Conservation (phyloP, 1,140 invertebrate species). For the Caerostris darwini region DNA sequence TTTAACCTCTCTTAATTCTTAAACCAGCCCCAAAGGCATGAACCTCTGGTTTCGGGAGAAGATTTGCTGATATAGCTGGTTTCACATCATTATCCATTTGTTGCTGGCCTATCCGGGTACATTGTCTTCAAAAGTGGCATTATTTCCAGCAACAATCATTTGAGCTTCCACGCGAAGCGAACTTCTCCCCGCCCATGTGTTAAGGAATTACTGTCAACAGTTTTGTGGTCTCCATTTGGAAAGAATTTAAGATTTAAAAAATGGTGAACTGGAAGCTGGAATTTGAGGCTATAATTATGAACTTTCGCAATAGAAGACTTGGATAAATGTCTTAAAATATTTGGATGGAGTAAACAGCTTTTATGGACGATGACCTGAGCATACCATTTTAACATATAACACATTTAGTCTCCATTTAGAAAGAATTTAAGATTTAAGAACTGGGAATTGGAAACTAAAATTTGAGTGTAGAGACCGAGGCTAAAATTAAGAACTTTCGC, state of each 20-base stretch:
- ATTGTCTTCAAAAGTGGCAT: neutral
- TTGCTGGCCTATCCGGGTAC: slow-evolving; percentile 14
- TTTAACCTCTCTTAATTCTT: neutral
- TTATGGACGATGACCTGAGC: no score
- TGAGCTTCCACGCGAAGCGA: neutral
- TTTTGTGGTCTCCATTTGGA: neutral
- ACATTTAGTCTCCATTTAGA: neutral
- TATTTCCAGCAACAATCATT: slow-evolving; percentile 30
- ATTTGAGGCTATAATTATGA: neutral
- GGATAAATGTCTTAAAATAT: neutral
- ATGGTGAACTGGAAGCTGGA: neutral
- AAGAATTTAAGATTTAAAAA: neutral
- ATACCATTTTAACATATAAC: no score
- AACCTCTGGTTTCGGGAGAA: neutral
- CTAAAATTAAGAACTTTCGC: no score
- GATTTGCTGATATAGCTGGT: neutral
- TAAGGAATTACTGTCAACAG: neutral
- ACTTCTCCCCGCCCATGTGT: neutral
- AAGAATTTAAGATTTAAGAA: neutral
- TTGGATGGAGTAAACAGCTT: neutral
- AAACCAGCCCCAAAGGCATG: neutral
- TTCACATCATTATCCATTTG: slow-evolving; percentile 24
- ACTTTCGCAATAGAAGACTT: neutral
- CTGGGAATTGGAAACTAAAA: neutral
- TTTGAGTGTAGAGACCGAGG: no score